Evolutionary conservation across 92 coral and sea anemone species (phyloP), one percentile per base, ranked within the genome.

Genomic region (Phenganax stokvisi): DNA sequence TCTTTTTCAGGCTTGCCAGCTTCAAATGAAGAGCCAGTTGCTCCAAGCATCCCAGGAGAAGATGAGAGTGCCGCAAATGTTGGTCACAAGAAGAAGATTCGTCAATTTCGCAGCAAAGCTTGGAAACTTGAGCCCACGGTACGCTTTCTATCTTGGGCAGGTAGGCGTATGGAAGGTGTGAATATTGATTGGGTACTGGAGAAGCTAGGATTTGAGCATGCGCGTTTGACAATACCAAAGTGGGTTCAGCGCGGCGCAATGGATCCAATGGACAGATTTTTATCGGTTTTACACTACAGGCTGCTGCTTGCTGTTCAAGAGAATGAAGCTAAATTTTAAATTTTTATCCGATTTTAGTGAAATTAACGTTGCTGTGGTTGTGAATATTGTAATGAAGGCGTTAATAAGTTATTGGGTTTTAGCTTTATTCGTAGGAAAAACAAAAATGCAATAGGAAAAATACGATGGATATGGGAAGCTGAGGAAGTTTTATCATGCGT

Each of bases 171-270:
- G 88, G 98, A 94, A 56, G 97, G 97, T 0, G 98, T 94, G 53
- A 94, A 94, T 86, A 94, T 94, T 65, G 98, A 94, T 77, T 94
- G 98, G 98, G 98, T 94, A 9, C 81, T 94, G 61, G 97, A 94
- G 84, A 94, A 94, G 78, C 89, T 94, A 27, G 98, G 98, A 17
- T 94, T 94, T 85, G 85, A 91, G 61, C 97, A 94, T 85, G 98
- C 98, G 66, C 94, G 90, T 53, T 83, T 94, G 87, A 94, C 98
- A 52, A 94, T 94, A 57, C 98, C 98, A 6, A 94, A 94, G 72
- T 94, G 98, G 98, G 98, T 90, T 51, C 98, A 94, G 82, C 94
- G 98, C 13, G 98, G 98, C 11, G 98, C 98, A 20, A 94, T 94
- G 98, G 98, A 94, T 70, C 98, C 98, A 0, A 92, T 92, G 98